phyloP scores from a whole-genome alignment of 1,140 invertebrate species.

The Ceratosolen fusciceps region DNA sequence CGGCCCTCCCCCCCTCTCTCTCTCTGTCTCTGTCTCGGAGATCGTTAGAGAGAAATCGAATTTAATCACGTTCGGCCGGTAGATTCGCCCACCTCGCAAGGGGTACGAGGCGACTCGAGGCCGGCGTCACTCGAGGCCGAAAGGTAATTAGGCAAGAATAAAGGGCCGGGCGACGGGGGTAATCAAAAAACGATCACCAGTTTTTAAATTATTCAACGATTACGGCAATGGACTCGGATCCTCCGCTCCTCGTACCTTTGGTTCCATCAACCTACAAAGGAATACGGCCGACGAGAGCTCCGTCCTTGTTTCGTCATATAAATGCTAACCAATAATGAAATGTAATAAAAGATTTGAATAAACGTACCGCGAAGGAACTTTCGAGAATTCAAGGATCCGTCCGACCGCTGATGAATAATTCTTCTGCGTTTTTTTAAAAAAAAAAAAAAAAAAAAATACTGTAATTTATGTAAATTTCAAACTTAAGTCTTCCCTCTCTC shows the following conservation, averaged over 20 bases:
- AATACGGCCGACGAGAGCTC: too few relatives aligned
- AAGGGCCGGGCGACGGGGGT: background rate
- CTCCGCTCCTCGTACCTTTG: too few relatives aligned
- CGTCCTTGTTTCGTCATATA: too few relatives aligned
- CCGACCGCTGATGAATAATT: background rate
- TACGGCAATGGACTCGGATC: too few relatives aligned
- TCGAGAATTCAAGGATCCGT: background rate
- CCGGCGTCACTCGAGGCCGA: background rate
- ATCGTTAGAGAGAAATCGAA: background rate
- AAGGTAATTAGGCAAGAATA: background rate
- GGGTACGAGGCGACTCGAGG: background rate
- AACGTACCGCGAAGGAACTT: too few relatives aligned
- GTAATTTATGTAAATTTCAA: background rate
- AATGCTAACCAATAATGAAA: too few relatives aligned
- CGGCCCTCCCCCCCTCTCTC: too few relatives aligned
- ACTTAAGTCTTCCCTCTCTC: background rate
- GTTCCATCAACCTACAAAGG: too few relatives aligned
- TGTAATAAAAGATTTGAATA: background rate
- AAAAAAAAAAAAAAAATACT: conserved; percentile 7
- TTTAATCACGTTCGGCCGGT: background rate
- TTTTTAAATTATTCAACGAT: too few relatives aligned
- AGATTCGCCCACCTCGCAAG: background rate
- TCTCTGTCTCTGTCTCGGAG: too few relatives aligned
- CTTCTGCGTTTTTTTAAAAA: background rate
- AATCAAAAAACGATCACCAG: too few relatives aligned